Base-by-base conservation (phyloP, 2,113 vertebrate genomes). In the Zosterops borbonicus region DNA sequence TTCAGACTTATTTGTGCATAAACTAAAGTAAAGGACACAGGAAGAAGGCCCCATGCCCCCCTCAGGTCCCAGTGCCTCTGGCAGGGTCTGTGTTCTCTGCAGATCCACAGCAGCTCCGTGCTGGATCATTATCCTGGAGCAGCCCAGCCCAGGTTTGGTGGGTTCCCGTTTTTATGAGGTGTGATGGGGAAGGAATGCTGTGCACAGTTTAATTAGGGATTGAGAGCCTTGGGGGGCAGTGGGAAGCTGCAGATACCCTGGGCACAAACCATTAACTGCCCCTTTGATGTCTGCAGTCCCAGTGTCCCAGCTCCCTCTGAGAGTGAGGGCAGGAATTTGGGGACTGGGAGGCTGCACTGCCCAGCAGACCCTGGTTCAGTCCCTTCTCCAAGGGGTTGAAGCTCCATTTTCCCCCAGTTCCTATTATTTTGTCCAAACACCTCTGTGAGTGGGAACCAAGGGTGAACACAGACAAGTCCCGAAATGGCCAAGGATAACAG, bases 111-210 rank as follows among this genome's bases (percentile, higher is more conserved):
- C 73, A 87, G 50, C 70, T 58, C 86, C 1, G 0, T 5, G 18
- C 27, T 2, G 28, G 41, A 59, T 92, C 89, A 55, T 96, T 91
- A 91, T 74, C 92, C 76, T 42, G 0, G 31, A 15, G 49, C 37
- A 86, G 68, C 63, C 65, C 60, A 31, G 87, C 73, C 53, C 1
- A 0, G 59, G 55, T 71, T 75, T 73, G 58, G 73, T 27, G 79
- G 70, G 91, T 56, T 80, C 93, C 83, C 2, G 0, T 35, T 89
- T 97, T 97, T 96, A 97, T 1, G 37, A 96, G 95, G 95, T 96
- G 95, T 68, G 84, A 94, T 59, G 82, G 94, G 85, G 90, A 95
- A 97, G 92, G 95, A 96, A 95, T 96, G 95, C 46, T 81, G 87
- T 84, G 69, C 83, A 78, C 60, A 69, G 75, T 75, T 96, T 94